phyloP scores from a whole-genome alignment of 92 coral and sea anemone species.

The Epizoanthus illoricatus region DNA sequence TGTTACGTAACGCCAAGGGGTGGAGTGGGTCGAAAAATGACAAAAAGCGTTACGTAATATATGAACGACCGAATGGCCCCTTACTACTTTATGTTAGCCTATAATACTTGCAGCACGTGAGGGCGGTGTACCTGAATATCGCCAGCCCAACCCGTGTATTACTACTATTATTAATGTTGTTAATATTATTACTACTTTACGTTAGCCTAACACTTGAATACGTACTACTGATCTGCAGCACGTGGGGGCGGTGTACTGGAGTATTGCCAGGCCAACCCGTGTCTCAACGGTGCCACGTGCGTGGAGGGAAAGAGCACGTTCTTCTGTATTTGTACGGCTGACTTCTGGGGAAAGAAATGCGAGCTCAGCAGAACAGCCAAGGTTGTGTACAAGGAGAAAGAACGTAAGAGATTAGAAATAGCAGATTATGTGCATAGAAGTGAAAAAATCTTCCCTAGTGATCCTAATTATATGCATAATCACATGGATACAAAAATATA shows the following conservation, averaged over 20 bases:
- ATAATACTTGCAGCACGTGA: not conserved
- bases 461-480: too few species aligned
- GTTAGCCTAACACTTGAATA: too few species aligned
- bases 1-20: too few species aligned
- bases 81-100: too few species aligned
- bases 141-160: slow-evolving; percentile 71
- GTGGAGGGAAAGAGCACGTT: slow-evolving; percentile 72
- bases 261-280: slow-evolving; percentile 70
- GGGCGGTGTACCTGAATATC: slow-evolving; percentile 24
- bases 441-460: too few species aligned
- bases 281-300: slow-evolving; percentile 83
- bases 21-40: too few species aligned
- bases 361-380: slow-evolving; percentile 38
- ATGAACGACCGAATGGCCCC: too few species aligned
- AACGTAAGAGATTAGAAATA: slow-evolving; percentile 26
- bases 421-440: too few species aligned
- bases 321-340: slow-evolving; percentile 72
- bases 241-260: not conserved
- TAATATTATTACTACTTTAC: too few species aligned
- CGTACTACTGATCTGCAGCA: not conserved
- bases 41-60: too few species aligned
- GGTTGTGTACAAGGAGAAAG: slow-evolving; percentile 44
- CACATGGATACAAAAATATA: too few species aligned
- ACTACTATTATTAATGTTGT: too few species aligned
- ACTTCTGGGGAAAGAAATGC: slow-evolving; percentile 72